Evolutionary conservation across 2,888 invertebrate genomes (phyloP), one percentile per base, ranked within the genome.

Genomic region (Glomeris marginata): DNA sequence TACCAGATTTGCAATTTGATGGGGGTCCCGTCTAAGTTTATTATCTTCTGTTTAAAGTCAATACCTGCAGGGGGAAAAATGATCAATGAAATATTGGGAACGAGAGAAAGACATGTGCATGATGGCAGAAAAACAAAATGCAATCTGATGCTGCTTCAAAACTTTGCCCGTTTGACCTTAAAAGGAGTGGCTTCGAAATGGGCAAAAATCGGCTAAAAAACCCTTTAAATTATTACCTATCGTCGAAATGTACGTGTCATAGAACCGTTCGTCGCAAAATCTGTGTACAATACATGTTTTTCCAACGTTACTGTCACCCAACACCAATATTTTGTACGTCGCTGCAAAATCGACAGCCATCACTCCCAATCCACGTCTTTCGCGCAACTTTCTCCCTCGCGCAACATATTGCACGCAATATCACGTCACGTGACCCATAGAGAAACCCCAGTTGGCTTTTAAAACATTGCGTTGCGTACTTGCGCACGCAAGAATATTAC

Each of bases 211-310:
- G 28, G 28, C 28, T 28, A 28, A 28, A 28, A 28, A 28, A 3
- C 28, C 28, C 4, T 4, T 28, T 35, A 36, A 21, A 33, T 53
- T 71, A 79, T 79, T 68, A 85, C 86, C 86, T 72, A 87, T 86
- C 57, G 86, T 86, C 44, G 85, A 85, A 71, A 86, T 86, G 70
- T 86, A 86, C 58, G 86, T 84, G 66, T 87, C 86, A 70, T 85
- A 86, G 69, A 84, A 87, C 62, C 84, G 76, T 69, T 87, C 86
- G 67, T 86, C 86, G 66, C 86, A 86, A 64, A 85, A 87, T 69
- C 86, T 76, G 67, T 86, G 86, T 61, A 86, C 85, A 60, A 87
- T 83, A 69, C 86, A 87, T 53, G 86, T 86, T 74, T 87, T 87
- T 16, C 86, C 86, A 55, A 87, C 86, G 72, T 86, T 86, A 48